Evolutionary conservation across 2,888 invertebrate species (phyloP), one percentile per base, ranked within the genome.

Genomic region (Lasiommata megera): DNA sequence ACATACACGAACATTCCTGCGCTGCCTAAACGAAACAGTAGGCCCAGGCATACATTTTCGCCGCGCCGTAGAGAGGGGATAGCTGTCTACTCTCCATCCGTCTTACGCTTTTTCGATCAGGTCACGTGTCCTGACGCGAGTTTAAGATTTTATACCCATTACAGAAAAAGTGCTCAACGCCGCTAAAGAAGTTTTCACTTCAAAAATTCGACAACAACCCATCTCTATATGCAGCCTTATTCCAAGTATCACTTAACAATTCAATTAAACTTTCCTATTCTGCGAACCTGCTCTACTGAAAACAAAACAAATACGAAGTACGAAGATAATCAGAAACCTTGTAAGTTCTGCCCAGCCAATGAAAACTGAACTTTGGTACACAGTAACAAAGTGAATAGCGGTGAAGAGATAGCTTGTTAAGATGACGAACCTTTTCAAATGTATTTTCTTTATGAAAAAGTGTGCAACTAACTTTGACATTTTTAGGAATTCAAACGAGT

Each of bases 211-310:
- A 23, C 23, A 23, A 5, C 5, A 5, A 23, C 23, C 23, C 23
- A 23, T 23, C 23, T 23, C 23, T 23, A 23, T 5, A 23, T 23
- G 23, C 11, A 34, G 11, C 34, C 11, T 34, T 34, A 18, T 41
- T n/a, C n/a, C 18, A 23, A n/a, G 41, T 41, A 41, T 41, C 41
- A 41, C n/a, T 41, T 41, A 41, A 18, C 41, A 41, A 41, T 41
- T 18, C 38, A 38, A 38, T 16, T 38, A 38, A 38, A 16, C 18
- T 18, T 41, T 18, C 41, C 41, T 11, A 18, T 41, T 41, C 41
- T 40, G 17, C 40, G 17, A 40, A 40, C 9, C 11, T 11, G 34
- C 11, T 11, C 34, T 18, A 40, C 17, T 40, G 40, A 40, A 17
- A 23, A 41, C 41, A 23, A 41, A 41, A 41, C 41, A 23, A 41